Base-by-base conservation (phyloP, 2,888 invertebrate genomes). In the Subacronicta megacephala region DNA sequence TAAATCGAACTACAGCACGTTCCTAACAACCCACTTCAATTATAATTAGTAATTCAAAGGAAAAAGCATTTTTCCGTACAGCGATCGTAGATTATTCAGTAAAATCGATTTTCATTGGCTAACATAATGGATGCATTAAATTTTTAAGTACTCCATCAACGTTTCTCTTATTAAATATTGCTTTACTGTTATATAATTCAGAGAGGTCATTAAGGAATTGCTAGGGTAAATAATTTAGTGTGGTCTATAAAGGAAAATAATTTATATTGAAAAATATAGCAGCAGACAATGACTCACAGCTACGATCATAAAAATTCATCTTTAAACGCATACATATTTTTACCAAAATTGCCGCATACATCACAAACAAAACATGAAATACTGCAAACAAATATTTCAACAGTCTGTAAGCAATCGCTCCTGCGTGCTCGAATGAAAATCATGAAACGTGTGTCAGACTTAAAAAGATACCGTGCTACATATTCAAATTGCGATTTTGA, bases 61-160 rank as follows among this genome's bases (percentile, higher is more conserved):
- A 72, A 70, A 62, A 66, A 62, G 13, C 43, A 54, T 52, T 70
- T 62, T 66, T 55, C 58, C 33, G 40, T 59, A 59, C 58, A 56
- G 62, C 61, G 47, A 59, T 67, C 61, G 69, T 82, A 67, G 75
- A 79, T 83, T 83, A 84, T 84, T 84, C 75, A 83, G 73, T 75
- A 73, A 71, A 75, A 83, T 84, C 80, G 82, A 82, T 84, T 81
- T 74, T 69, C 65, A 72, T 71, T 77, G 75, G 69, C 71, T 63
- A 60, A 57, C 70, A 67, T 81, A 80, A 78, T 77, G 72, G 73
- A 63, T 69, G 72, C 71, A 77, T 84, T 83, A 80, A 80, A 77
- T 78, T 80, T 84, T 81, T 75, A 80, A 78, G 70, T 56, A 62
- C 68, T 57, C 76, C 72, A 66, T 56, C 77, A 64, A 59, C 49